These are phyloP conservation scores for Myanophis thanlyinensis DNA, from an alignment of 2,113 vertebrate genomes.

Conservation along the genomic window DNA sequence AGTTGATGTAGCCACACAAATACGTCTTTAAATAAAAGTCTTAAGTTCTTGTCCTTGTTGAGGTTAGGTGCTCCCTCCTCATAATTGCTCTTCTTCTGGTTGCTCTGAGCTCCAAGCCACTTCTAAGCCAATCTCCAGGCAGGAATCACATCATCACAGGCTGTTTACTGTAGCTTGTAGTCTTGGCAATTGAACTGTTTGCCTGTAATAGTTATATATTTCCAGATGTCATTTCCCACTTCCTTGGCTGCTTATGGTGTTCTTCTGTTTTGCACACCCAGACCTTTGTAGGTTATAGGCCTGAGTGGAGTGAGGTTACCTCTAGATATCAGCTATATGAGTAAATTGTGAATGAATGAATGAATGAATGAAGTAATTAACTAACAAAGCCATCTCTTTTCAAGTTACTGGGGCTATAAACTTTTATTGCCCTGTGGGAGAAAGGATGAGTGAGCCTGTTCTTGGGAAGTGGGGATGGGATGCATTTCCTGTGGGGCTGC, in stretches of 20 bases:
- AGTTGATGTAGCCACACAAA: not conserved
- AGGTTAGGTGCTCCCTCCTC: not conserved
- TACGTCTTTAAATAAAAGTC: not conserved
- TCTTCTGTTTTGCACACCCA: not conserved
- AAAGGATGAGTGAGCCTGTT: not conserved
- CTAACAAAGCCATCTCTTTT: not conserved
- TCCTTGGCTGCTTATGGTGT: not conserved
- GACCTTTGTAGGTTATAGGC: not conserved
- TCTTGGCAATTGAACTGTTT: not conserved
- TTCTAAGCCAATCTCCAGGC: not conserved
- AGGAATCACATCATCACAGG: not conserved
- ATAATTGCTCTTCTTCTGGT: not conserved
- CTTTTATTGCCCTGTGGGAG: not conserved
- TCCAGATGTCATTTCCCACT: not conserved
- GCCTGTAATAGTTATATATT: not conserved
- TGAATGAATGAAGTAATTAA: not conserved
- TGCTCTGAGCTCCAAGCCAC: not conserved
- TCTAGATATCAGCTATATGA: not conserved
- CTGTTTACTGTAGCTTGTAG: not conserved
- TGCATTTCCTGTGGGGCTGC: not conserved
- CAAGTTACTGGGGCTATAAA: not conserved
- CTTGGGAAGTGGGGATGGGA: not conserved
- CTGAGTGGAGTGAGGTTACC: not conserved
- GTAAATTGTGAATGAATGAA: not conserved
- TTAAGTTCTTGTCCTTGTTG: not conserved